Percentiles rank a stretch among this genome's conserved stretches.
These are phyloP conservation scores for Isichthys henryi DNA, from an alignment of 2,113 vertebrate species.

Conservation along the genomic window DNA sequence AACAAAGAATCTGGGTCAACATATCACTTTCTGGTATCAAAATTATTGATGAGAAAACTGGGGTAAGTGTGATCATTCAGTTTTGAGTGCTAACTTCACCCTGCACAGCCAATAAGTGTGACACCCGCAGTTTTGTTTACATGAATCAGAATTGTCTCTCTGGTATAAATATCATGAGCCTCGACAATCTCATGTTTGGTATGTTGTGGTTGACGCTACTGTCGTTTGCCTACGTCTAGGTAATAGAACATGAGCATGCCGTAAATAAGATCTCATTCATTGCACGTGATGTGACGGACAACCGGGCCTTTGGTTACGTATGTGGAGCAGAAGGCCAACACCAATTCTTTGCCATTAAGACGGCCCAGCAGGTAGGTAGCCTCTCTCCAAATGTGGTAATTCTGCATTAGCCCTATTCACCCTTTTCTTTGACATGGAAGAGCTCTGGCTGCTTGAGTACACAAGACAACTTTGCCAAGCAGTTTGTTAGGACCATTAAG, in stretches of 20 bases:
- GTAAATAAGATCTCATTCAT: constrained; percentile 97
- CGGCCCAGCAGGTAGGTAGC: constrained; percentile 79
- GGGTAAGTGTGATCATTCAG: constrained; percentile 63
- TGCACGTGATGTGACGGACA: constrained; percentile 91
- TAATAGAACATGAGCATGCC: constrained; percentile 88
- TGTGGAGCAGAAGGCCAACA: constrained; percentile 93
- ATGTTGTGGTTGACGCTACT: neutral
- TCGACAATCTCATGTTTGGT: neutral
- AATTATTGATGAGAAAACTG: constrained; percentile 89
- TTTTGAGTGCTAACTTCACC: neutral
- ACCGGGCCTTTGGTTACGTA: constrained; percentile 89
- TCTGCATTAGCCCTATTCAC: neutral
- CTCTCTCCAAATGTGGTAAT: neutral
- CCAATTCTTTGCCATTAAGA: constrained; percentile 97
- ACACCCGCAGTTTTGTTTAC: neutral
- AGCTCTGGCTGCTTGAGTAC: neutral
- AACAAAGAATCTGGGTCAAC: constrained; percentile 88
- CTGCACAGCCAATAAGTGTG: neutral
- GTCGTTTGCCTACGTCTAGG: constrained; percentile 50
- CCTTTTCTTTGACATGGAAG: neutral
- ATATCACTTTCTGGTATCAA: constrained; percentile 93
- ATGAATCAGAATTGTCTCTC: neutral
- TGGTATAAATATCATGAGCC: neutral
- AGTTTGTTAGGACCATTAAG: neutral
- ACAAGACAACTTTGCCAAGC: neutral